Base-by-base conservation (phyloP, 2,888 invertebrate species). In the Candidula unifasciata region DNA sequence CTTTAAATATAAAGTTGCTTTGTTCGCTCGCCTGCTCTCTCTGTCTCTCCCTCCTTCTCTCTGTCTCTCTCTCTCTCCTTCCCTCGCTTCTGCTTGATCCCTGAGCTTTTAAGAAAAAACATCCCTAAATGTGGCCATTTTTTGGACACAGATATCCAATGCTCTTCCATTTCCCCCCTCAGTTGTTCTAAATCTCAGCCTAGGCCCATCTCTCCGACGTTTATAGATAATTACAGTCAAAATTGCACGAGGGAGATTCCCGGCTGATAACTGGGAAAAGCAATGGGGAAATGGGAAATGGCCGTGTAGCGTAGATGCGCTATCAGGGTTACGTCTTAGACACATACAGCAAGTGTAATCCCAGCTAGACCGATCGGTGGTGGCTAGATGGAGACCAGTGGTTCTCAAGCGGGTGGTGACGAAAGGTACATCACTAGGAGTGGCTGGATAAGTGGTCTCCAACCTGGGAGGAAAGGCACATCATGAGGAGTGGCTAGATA, bases 161-260 rank as follows among this genome's bases (percentile, higher is more conserved):
- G 52, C 54, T 27, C 44, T 30, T 74, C 74, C 16, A 74, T 30
- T 30, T 74, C 5, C 30, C 21, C 16, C 30, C 30, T 74, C 27
- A 74, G n/a, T 54, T 54, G 16, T 30, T 27, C 30, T 54, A 54
- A 74, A 54, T 74, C 74, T 74, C 16, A 0, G 3, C 44, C 54
- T 54, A 30, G 27, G 30, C 30, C 16, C 5, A 74, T 16, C 52
- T 35, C 27, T 54, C 10, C 18, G 33, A 54, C 30, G n/a, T 54
- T 74, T 54, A 74, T 54, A 18, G 54, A 30, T 74, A 74, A 74
- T 74, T 54, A 74, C 74, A 30, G 74, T 54, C 54, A 30, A 74
- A 74, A 74, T 30, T 54, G 74, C 16, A 30, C 6, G 16, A 74
- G 54, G 30, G 21, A 21, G 74, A 74, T 54, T 54, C 16, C 44